A percentile compares a stretch with the other conserved stretches of the same genome.
Evolutionary conservation across 2,113 vertebrate genomes (phyloP).

Genomic region (Pygoscelis adeliae): DNA sequence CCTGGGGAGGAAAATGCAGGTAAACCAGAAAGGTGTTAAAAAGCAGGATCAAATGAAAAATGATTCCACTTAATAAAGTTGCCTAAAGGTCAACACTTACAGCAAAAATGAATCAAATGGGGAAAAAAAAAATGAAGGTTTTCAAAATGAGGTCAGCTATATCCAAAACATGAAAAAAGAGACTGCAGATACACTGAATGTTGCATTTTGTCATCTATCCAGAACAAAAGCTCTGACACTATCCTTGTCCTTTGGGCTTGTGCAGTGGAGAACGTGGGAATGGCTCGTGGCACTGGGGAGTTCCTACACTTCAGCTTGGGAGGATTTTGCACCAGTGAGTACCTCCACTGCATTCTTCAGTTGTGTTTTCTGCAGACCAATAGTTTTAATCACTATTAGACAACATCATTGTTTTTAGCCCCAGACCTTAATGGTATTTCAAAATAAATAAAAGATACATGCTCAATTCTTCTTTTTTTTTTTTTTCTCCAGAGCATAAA

Average conservation of each 20-base stretch:
- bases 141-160: not conserved
- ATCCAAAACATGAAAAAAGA: not conserved
- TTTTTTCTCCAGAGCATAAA: not conserved
- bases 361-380: not conserved
- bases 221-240: not conserved
- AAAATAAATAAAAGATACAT: not conserved
- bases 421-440: not conserved
- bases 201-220: not conserved
- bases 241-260: not conserved
- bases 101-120: not conserved
- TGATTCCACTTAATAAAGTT: not conserved
- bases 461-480: too few relatives aligned
- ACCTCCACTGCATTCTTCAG: not conserved
- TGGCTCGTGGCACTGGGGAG: not conserved
- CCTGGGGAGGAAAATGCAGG: not conserved
- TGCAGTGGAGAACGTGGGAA: accelerated
- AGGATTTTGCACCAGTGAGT: not conserved
- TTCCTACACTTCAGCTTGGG: not conserved
- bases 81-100: not conserved
- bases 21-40: not conserved
- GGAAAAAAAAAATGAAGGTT: not conserved
- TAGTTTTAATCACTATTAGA: accelerated
- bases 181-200: not conserved
- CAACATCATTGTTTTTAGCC: accelerated
- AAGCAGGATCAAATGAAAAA: not conserved